Evolutionary conservation across 2,113 vertebrate genomes (phyloP), one percentile per base, ranked within the genome.

Genomic region (Vicugna pacos): DNA sequence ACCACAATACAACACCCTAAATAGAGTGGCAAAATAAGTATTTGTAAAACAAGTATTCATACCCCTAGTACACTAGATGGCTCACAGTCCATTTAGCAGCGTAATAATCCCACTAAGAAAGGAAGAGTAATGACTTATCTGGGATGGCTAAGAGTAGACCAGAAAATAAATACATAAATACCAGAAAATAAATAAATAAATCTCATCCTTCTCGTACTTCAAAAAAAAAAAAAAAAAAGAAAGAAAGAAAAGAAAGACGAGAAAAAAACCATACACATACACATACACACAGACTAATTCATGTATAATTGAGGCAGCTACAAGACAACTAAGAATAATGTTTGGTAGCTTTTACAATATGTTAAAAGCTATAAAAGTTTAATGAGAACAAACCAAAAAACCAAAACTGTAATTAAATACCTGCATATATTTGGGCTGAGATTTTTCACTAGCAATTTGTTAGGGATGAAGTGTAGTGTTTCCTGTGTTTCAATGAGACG

Each of bases 31-130:
- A 83, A 52, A 89, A 75, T 58, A 69, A 46, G 56, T n/a, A 64
- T 62, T 30, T 56, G 69, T 95, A 91, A 96, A 96, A 62, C 79
- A 94, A 76, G 54, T 89, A 79, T 93, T 92, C 91, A 52, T 48
- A 87, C 89, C 35, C 52, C 65, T 95, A 93, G 97, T 95, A 97
- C 96, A 95, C 93, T 97, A 97, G 97, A 93, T 97, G 93, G 98
- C 93, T 96, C 96, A 97, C 93, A 85, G 69, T 81, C 62, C 94
- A 95, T 73, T 95, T 84, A 86, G 73, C 72, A 96, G 24, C 50
- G 62, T 9, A 79, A 67, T 79, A 87, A 86, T 90, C n/a, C 58
- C 75, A 86, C 89, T 38, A 69, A 77, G 16, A 70, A 89, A 54
- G 35, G 46, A 93, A 32, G 13, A 69, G 28, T 32, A 64, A 38